Base-by-base conservation (phyloP, 2,888 invertebrate species). In the Phaonia tiefii region DNA sequence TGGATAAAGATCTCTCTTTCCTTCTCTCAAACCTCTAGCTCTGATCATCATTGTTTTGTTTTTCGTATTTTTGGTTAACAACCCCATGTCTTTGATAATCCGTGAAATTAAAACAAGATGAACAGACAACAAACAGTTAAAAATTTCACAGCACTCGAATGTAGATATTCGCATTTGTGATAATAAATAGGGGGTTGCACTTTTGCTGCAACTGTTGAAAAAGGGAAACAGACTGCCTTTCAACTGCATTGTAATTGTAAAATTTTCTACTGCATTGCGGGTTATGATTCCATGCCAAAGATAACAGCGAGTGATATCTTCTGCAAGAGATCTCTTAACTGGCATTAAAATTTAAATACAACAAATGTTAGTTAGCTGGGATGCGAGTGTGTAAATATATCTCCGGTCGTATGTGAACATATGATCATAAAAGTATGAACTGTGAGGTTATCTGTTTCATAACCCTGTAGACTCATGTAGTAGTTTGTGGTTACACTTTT, bases 131-230 rank as follows among this genome's bases (percentile, higher is more conserved):
- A 58, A 31, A 3, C 31, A 44, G 67, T 44, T 60, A 56, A 58
- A n/a, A 63, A 51, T 54, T 75, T 17, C 67, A 39, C 31, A 49
- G 49, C 56, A 46, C 66, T 49, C 49, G 22, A 11, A n/a, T n/a
- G 25, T 39, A 49, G 7, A 39, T 5, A 49, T 26, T 17, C n/a
- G n/a, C n/a, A n/a, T n/a, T n/a, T n/a, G n/a, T n/a, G n/a, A n/a
- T n/a, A n/a, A n/a, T n/a, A n/a, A n/a, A n/a, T n/a, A n/a, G n/a
- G 20, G 77, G 77, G 71, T 75, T 81, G 71, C 66, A 71, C 60
- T 60, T 72, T 71, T 72, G 17, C 11, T 49, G 67, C 60, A 25
- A 70, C 49, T 49, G 17, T 49, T 49, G 17, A 20, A 20, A 20
- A 49, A 49, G 10, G 5, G 10, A 37, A 7, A 10, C 17, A 17